A percentile compares a stretch with the other conserved stretches of the same genome.
phyloP scores from a whole-genome alignment of 2,797 vertebrate genomes.

The Anguilla obscura region DNA sequence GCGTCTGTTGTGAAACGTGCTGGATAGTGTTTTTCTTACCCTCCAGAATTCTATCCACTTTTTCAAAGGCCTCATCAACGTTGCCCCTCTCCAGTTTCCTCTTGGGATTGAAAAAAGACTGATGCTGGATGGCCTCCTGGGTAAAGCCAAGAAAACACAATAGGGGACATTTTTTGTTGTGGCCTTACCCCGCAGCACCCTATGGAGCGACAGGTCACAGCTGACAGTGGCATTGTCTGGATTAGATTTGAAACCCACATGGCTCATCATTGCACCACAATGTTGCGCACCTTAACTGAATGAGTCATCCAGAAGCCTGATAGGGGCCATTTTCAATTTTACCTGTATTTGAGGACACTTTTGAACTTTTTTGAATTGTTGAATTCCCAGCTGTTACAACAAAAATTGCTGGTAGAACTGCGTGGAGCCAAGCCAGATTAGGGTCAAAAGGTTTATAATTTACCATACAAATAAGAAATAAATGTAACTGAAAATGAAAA shows the following conservation, averaged over 20 bases:
- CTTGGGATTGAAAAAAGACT: conserved; percentile 55
- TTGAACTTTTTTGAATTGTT: no score
- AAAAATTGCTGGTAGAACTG: no score
- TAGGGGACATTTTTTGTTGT: background rate
- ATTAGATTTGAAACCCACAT: background rate
- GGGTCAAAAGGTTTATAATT: no score
- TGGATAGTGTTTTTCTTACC: conserved; percentile 31
- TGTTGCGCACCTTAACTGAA: no score
- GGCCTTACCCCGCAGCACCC: no score
- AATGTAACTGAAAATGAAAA: no score
- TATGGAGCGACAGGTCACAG: background rate
- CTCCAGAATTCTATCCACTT: conserved; percentile 51
- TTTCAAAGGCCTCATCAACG: conserved; percentile 51
- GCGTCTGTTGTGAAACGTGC: background rate
- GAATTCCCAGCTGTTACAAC: no score
- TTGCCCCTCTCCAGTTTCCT: conserved; percentile 55
- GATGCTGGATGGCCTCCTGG: conserved; percentile 56
- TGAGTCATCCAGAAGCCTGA: no score
- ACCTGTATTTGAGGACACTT: no score
- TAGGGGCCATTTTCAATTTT: no score
- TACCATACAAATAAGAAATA: no score
- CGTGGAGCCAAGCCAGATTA: no score
- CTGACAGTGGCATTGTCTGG: background rate
- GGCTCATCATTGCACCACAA: background rate
- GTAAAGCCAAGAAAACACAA: background rate